Base-by-base conservation (phyloP, 2,888 invertebrate genomes). In the Agonum fuliginosum region DNA sequence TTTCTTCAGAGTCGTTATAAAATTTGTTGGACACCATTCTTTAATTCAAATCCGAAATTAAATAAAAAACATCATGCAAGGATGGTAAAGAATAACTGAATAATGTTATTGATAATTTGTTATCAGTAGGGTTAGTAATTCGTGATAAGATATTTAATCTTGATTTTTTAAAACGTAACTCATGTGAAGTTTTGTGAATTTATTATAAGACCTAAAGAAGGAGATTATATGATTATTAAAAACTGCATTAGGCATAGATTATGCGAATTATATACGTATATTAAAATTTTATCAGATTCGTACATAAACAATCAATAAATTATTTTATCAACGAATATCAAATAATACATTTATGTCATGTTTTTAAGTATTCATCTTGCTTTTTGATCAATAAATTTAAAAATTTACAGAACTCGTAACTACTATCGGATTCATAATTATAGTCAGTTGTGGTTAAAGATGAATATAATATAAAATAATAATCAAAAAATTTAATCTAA, bases 51-150 rank as follows among this genome's bases (percentile, higher is more conserved):
- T 5, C 34, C 19, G 20, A 67, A 41, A 10, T 65, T 65, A 30
- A 34, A 41, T 41, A 10, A 22, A 41, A 41, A 41, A 67, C 41
- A 67, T 67, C 20, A 41, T 41, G n/a, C 41, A 27, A 6, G 8
- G 19, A 37, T 8, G 67, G 20, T 19, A 4, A 5, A 41, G 19
- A 20, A 3, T 10, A 20, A 72, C 20, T 54, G 72, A 30, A 51
- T 19, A 30, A 51, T 17, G 12, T 20, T 72, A 72, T 72, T 54
- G 72, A 72, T 54, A 54, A 72, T 37, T 51, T 67, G 14, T 67
- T 72, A 72, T 72, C 54, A 48, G 72, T 51, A 27, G 12, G 48
- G 30, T 71, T 51, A 6, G 19, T 5, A 72, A 72, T 30, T 3
- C 17, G 8, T 67, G 67, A 67, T 67, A 67, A 41, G 37, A 67